Evolutionary conservation across 2,888 invertebrate species (phyloP).

Genomic region (Drosophila antonietae): DNA sequence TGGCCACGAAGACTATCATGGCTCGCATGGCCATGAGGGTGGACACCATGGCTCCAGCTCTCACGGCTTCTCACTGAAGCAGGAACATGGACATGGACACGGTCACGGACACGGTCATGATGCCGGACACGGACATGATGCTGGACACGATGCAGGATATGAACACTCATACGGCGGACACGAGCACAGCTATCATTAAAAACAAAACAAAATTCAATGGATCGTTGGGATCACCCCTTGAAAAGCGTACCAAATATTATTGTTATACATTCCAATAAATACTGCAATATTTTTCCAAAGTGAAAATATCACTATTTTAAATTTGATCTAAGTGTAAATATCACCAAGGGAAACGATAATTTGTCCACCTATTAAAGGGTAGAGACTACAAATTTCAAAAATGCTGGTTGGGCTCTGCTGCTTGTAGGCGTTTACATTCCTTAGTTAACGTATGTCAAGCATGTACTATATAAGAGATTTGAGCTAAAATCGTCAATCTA

Average conservation of each 20-base stretch:
- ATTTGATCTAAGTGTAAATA: neutral
- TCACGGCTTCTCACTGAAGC: slow-evolving; percentile 65
- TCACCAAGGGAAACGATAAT: neutral
- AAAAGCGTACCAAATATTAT: slow-evolving; percentile 65
- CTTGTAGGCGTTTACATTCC: too few relatives aligned
- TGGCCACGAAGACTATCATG: slow-evolving; percentile 44
- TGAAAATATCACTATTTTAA: slow-evolving; percentile 15
- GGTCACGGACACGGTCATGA: slow-evolving; percentile 43
- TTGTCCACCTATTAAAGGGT: too few relatives aligned
- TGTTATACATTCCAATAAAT: slow-evolving; percentile 56
- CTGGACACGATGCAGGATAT: slow-evolving; percentile 31
- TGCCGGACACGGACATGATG: slow-evolving; percentile 20
- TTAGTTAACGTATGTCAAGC: too few relatives aligned
- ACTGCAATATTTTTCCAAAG: slow-evolving; percentile 61
- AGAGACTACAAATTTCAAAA: too few relatives aligned
- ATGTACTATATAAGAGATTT: too few relatives aligned
- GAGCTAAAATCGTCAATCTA: too few relatives aligned
- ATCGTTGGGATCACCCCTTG: slow-evolving; percentile 35
- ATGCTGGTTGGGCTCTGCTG: too few relatives aligned
- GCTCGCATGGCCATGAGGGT: slow-evolving; percentile 43
- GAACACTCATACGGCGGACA: slow-evolving; percentile 45
- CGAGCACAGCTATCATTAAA: slow-evolving; percentile 59
- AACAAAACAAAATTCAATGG: neutral
- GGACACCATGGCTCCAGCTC: slow-evolving; percentile 57
- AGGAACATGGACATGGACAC: slow-evolving; percentile 65